Evolutionary conservation across 2,888 invertebrate species (phyloP).

Genomic region (Uropetala carovei): DNA sequence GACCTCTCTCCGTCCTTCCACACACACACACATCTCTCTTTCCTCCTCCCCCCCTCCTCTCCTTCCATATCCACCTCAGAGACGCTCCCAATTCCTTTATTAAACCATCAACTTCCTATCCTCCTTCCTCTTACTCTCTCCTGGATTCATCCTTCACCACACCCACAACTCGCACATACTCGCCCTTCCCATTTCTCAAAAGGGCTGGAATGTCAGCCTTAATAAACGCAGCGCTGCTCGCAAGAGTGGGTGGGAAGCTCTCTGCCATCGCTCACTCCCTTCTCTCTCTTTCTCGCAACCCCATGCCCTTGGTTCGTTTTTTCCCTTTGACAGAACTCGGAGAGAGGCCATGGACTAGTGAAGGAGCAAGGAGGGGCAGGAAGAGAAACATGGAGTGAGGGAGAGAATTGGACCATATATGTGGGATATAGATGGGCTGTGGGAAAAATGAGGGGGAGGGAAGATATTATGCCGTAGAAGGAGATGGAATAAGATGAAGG

Average conservation of each 20-base stretch:
- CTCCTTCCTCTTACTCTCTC: background rate
- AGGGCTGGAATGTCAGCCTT: background rate
- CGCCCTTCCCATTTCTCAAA: background rate
- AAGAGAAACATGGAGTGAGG: background rate
- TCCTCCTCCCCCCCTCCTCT: background rate
- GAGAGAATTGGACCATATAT: background rate
- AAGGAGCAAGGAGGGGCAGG: background rate
- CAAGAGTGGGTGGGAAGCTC: background rate
- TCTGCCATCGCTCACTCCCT: slow-evolving; percentile 8
- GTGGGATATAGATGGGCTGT: background rate
- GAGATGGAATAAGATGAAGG: no score
- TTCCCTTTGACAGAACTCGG: no score
- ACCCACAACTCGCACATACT: no score
- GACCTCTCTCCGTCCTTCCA: background rate
- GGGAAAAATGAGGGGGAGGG: background rate
- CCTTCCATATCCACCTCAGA: background rate
- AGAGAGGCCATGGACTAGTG: no score
- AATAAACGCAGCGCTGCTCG: background rate
- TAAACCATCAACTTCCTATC: background rate
- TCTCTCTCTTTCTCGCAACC: background rate
- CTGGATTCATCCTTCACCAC: background rate
- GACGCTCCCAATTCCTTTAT: background rate
- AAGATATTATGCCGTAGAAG: no score
- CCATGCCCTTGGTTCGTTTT: no score
- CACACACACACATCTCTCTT: background rate